Conservation (phyloP, 2,888 invertebrate genomes). For the Oligia latruncula region DNA sequence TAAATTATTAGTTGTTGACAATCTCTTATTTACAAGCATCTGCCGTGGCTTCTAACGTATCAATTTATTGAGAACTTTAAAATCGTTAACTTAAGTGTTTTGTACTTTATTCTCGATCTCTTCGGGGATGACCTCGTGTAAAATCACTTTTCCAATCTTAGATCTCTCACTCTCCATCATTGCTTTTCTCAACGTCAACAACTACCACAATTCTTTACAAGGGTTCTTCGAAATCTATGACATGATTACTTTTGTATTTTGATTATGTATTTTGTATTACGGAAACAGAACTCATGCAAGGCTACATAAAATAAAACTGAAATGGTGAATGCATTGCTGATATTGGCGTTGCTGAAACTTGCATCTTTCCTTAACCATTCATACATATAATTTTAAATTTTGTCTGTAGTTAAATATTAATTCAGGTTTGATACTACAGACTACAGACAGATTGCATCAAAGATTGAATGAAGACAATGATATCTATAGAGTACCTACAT, state of each 20-base stretch:
- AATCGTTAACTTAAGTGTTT: background rate
- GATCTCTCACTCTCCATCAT: background rate
- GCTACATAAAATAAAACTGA: no score
- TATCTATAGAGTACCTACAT: background rate
- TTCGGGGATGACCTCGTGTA: background rate
- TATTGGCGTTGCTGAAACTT: background rate
- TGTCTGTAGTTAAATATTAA: background rate
- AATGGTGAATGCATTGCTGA: no score
- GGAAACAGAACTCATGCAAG: no score
- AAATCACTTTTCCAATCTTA: background rate
- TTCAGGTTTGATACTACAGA: background rate
- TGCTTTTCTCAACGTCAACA: background rate
- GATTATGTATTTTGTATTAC: background rate
- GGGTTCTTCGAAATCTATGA: background rate
- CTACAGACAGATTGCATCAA: background rate
- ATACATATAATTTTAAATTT: background rate
- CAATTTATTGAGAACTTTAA: background rate
- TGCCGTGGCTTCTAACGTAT: conserved; percentile 17
- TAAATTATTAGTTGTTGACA: conserved; percentile 61
- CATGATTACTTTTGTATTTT: no score
- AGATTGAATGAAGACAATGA: background rate
- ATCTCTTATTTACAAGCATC: conserved; percentile 24
- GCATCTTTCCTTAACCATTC: background rate
- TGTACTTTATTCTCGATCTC: background rate
- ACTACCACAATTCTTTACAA: no score